Percentiles rank a stretch among this genome's conserved stretches.
phyloP scores from a whole-genome alignment of 2,888 invertebrate genomes.

The Diarsia brunnea region DNA sequence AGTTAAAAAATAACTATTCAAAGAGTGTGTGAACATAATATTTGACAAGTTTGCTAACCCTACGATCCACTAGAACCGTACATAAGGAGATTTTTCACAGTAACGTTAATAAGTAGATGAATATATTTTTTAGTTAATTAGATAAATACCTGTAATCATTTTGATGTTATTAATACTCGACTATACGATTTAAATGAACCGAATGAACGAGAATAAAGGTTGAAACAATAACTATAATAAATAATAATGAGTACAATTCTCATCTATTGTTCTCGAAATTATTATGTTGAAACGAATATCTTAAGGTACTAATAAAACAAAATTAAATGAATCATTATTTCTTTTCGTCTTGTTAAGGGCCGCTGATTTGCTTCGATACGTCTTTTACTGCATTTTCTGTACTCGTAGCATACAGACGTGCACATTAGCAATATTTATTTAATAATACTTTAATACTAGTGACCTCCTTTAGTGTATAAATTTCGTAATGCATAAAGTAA shows the following conservation, averaged over 20 bases:
- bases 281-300: neutral
- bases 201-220: neutral
- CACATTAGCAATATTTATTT: too few species aligned
- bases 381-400: too few species aligned
- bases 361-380: neutral
- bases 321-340: neutral
- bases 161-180: accelerated
- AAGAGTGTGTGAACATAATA: neutral
- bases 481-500: too few species aligned
- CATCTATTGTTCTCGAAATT: neutral
- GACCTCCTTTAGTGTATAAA: too few species aligned
- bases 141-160: neutral
- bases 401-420: too few species aligned
- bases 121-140: neutral
- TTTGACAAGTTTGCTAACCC: neutral
- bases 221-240: neutral
- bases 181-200: neutral
- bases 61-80: neutral
- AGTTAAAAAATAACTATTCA: neutral
- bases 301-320: neutral
- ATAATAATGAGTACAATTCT: neutral
- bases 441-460: too few species aligned
- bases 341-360: neutral
- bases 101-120: too few species aligned
- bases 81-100: too few species aligned